A percentile compares a stretch with the other conserved stretches of the same genome.
phyloP scores from a whole-genome alignment of 2,797 vertebrate genomes.

The Alfaro cultratus region DNA sequence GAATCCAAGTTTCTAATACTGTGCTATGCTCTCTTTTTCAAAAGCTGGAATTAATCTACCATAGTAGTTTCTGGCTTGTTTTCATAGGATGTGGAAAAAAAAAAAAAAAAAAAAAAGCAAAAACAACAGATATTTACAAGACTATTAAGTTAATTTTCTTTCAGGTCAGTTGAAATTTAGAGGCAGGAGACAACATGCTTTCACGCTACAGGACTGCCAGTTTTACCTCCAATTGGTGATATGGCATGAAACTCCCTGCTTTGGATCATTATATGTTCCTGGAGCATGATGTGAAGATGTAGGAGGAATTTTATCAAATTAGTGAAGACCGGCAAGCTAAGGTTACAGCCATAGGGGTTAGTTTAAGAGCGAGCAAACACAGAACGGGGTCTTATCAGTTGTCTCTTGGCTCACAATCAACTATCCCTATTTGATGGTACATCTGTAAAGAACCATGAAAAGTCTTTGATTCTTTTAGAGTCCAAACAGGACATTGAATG shows the following conservation, averaged over 20 bases:
- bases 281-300: constrained; percentile 1
- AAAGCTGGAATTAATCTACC: neutral
- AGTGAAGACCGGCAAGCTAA: neutral
- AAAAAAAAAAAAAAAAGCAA: neutral
- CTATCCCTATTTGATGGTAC: neutral
- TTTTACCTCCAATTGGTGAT: neutral
- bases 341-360: neutral
- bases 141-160: constrained; percentile 2
- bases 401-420: neutral
- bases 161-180: neutral
- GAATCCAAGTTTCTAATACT: neutral
- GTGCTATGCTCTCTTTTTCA: neutral
- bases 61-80: neutral
- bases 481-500: neutral
- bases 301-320: neutral
- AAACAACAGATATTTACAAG: neutral
- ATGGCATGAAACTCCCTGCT: neutral
- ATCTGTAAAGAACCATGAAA: neutral
- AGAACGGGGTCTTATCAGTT: neutral
- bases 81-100: neutral
- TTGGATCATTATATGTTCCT: neutral
- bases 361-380: neutral
- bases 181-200: neutral
- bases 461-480: neutral
- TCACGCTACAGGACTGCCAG: neutral